phyloP scores from a whole-genome alignment of 2,113 vertebrate species.

The Scopus umbretta region DNA sequence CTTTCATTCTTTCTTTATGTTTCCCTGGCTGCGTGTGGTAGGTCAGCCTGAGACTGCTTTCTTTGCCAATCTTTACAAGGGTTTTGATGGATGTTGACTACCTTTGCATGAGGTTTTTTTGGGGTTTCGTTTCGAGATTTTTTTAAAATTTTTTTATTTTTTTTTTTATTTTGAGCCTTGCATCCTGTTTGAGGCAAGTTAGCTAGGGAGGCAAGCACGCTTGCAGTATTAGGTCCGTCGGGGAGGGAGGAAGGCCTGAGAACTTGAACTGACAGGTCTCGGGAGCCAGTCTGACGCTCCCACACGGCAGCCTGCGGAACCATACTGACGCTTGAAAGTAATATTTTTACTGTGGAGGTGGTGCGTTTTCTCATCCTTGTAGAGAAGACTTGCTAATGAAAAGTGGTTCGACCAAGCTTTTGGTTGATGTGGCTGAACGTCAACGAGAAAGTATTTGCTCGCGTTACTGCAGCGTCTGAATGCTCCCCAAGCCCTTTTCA shows the following conservation, averaged over 20 bases:
- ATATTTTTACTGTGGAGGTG: neutral
- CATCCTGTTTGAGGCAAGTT: neutral
- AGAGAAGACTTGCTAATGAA: neutral
- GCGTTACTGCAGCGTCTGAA: neutral
- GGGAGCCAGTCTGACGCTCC: neutral
- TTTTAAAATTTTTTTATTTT: too few relatives aligned
- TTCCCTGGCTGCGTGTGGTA: neutral
- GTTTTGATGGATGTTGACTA: neutral
- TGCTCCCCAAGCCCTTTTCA: neutral
- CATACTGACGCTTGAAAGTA: too few relatives aligned
- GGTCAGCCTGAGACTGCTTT: neutral
- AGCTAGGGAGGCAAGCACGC: neutral
- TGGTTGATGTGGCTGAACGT: neutral
- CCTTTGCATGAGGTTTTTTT: neutral
- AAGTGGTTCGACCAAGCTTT: neutral
- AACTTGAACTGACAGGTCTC: fast-evolving
- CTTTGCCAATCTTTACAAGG: neutral
- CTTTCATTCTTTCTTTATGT: neutral
- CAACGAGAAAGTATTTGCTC: too few relatives aligned
- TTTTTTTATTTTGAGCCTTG: neutral
- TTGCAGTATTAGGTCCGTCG: too few relatives aligned
- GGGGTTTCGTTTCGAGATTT: too few relatives aligned
- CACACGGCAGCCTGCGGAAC: neutral
- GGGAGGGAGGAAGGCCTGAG: neutral
- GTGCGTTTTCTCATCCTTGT: neutral